Evolutionary conservation across 2,888 invertebrate species (phyloP).

Genomic region (Colostygia pectinataria): DNA sequence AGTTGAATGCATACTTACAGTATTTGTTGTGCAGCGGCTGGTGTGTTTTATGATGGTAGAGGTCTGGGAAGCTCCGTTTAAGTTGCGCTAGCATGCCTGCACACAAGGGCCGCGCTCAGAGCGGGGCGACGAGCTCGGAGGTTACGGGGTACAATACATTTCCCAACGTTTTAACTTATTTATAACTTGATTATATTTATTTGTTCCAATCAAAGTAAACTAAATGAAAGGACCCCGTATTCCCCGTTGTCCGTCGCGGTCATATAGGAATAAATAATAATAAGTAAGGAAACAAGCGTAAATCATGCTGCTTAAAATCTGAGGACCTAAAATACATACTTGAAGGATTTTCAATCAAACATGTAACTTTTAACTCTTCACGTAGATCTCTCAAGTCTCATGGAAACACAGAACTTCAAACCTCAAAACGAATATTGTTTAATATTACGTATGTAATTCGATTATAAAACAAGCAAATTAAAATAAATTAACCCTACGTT

Average conservation of each 20-base stretch:
- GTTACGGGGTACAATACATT: slow-evolving; percentile 46
- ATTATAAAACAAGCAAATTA: not conserved
- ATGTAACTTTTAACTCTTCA: slow-evolving; percentile 1
- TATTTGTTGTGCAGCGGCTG: slow-evolving; percentile 90
- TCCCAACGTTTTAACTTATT: not conserved
- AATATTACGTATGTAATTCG: no score
- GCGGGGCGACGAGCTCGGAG: slow-evolving; percentile 60
- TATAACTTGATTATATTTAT: not conserved
- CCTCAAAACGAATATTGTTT: no score
- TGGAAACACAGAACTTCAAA: not conserved
- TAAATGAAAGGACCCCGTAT: slow-evolving; percentile 29
- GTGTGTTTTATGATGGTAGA: slow-evolving; percentile 90
- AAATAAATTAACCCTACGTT: not conserved
- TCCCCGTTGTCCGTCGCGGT: slow-evolving; percentile 58
- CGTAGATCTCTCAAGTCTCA: not conserved
- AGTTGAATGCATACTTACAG: slow-evolving; percentile 77
- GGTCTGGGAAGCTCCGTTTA: slow-evolving; percentile 94
- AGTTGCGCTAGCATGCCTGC: slow-evolving; percentile 94
- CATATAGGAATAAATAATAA: slow-evolving; percentile 63
- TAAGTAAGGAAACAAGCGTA: slow-evolving; percentile 61
- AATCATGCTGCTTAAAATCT: slow-evolving; percentile 69
- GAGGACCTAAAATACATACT: slow-evolving; percentile 32
- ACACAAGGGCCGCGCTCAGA: slow-evolving; percentile 84
- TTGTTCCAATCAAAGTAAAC: not conserved
- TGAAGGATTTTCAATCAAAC: not conserved